A percentile compares a stretch with the other conserved stretches of the same genome.
phyloP scores from a whole-genome alignment of 2,113 vertebrate genomes.

The Labrus mixtus region DNA sequence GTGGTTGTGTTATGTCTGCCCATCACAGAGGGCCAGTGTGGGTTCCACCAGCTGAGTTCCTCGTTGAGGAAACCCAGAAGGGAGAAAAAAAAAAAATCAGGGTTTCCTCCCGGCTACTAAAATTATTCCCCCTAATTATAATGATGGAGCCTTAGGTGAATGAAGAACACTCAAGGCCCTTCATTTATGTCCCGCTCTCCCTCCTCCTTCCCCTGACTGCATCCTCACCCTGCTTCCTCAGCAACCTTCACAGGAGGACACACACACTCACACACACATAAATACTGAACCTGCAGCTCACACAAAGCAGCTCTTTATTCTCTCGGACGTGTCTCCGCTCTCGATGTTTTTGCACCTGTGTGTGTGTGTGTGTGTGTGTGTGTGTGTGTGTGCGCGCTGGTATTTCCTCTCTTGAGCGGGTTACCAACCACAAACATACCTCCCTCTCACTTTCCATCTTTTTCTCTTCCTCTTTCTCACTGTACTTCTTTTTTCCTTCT shows the following conservation, averaged over 20 bases:
- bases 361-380: conserved; percentile 66
- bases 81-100: conserved; percentile 39
- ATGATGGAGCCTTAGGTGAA: conserved; percentile 73
- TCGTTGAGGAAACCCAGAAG: conserved; percentile 58
- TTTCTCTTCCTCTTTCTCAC: conserved; percentile 74
- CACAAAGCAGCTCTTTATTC: conserved; percentile 84
- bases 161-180: conserved; percentile 75
- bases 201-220: conserved; percentile 68
- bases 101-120: conserved; percentile 75
- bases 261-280: conserved; percentile 57
- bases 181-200: conserved; percentile 58
- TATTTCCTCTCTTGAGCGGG: conserved; percentile 80
- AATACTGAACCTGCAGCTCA: conserved; percentile 73
- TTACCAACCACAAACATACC: conserved; percentile 87
- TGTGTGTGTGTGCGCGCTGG: conserved; percentile 64
- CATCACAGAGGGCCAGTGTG: conserved; percentile 56
- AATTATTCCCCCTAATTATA: conserved; percentile 74
- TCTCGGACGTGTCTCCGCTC: conserved; percentile 65
- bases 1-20: conserved; percentile 1
- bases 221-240: conserved; percentile 80
- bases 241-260: conserved; percentile 72
- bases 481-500: conserved; percentile 57
- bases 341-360: conserved; percentile 83
- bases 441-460: conserved; percentile 77
- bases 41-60: conserved; percentile 56